Evolutionary conservation across 2,797 vertebrate genomes (phyloP).

Genomic region (Hypotaenidia okinawae): DNA sequence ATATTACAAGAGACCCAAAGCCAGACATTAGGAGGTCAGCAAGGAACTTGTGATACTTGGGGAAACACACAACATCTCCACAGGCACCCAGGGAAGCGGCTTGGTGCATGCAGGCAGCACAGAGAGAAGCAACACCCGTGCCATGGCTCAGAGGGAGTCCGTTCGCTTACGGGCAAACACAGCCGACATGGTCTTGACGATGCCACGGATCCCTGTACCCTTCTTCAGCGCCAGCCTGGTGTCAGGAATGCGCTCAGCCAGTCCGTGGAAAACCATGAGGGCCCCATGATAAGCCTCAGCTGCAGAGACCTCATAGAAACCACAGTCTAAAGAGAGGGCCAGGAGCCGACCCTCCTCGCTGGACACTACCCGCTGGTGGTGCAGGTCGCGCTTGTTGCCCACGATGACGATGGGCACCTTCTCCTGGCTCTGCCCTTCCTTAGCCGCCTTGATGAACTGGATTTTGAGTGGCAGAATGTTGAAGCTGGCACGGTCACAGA

Average conservation of each 20-base stretch:
- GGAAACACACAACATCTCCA: background rate
- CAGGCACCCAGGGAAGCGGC: background rate
- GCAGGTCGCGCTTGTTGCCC: slow-evolving; percentile 83
- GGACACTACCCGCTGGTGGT: slow-evolving; percentile 78
- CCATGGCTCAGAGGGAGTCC: slow-evolving; percentile 75
- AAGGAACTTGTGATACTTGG: background rate
- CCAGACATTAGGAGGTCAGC: background rate
- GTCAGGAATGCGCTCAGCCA: slow-evolving; percentile 77
- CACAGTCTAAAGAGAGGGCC: slow-evolving; percentile 79
- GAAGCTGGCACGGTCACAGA: slow-evolving; percentile 83
- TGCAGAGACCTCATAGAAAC: slow-evolving; percentile 84
- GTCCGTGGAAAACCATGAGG: slow-evolving; percentile 81
- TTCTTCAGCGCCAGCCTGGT: slow-evolving; percentile 75
- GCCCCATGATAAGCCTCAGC: slow-evolving; percentile 82
- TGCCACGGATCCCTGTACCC: slow-evolving; percentile 79
- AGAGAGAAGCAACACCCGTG: background rate
- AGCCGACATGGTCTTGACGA: slow-evolving; percentile 82
- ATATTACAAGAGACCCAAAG: background rate
- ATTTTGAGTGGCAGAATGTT: slow-evolving; percentile 76
- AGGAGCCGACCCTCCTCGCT: slow-evolving; percentile 83
- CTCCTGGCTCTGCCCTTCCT: slow-evolving; percentile 76
- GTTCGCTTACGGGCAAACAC: slow-evolving; percentile 81
- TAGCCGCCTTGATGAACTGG: slow-evolving; percentile 78
- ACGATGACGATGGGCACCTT: slow-evolving; percentile 82
- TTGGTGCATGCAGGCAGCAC: background rate